These are phyloP conservation scores for Diprion similis DNA, from an alignment of 1,140 invertebrate genomes.

Conservation along the genomic window DNA sequence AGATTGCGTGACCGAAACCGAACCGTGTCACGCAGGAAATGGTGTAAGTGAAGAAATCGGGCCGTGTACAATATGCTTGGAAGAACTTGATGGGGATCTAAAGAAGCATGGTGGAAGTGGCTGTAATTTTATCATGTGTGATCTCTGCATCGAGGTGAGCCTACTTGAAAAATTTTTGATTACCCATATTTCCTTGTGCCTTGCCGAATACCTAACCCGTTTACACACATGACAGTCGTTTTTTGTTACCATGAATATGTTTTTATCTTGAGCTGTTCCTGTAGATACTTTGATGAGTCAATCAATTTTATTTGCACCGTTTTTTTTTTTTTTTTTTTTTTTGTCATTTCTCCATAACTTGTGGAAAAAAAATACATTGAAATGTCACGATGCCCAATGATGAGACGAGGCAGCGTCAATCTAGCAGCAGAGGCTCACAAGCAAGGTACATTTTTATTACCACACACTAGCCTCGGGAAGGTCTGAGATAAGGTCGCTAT, in stretches of 20 bases:
- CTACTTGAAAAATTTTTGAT: conserved; percentile 13
- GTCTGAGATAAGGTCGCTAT: conserved; percentile 57
- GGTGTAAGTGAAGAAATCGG: conserved; percentile 40
- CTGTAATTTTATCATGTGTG: conserved; percentile 69
- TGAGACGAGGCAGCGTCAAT: conserved; percentile 59
- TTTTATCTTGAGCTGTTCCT: background rate
- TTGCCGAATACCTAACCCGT: background rate
- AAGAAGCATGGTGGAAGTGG: conserved; percentile 62
- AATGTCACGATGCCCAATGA: conserved; percentile 47
- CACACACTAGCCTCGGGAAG: conserved; percentile 56
- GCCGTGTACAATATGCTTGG: conserved; percentile 70
- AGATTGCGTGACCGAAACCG: conserved; percentile 37
- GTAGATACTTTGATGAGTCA: conserved; percentile 8
- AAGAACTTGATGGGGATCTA: conserved; percentile 67
- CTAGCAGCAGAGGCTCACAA: conserved; percentile 57
- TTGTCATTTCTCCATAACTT: conserved; percentile 8
- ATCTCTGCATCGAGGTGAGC: conserved; percentile 68
- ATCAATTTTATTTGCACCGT: conserved; percentile 15
- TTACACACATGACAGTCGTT: background rate
- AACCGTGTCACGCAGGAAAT: conserved; percentile 42
- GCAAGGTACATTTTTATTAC: conserved; percentile 44
- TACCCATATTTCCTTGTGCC: background rate
- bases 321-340: conserved; percentile 16
- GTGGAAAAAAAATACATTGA: background rate
- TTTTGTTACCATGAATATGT: too few relatives aligned